Percentiles rank a stretch among this genome's conserved stretches.
phyloP scores from a whole-genome alignment of 2,888 invertebrate genomes.

The Tetragonisca angustula region DNA sequence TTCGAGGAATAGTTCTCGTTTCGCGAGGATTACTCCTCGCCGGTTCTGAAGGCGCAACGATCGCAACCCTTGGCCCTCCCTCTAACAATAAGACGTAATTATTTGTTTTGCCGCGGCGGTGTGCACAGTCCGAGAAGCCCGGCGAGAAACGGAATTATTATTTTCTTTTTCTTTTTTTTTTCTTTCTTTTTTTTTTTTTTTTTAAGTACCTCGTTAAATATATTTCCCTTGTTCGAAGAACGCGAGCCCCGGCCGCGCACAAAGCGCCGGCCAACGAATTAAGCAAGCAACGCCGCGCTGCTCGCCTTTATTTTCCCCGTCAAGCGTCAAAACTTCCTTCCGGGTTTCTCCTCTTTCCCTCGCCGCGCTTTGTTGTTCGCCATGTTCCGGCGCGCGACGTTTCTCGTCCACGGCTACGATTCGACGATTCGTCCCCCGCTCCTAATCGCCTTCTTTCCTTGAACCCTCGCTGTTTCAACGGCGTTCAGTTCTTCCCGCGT shows the following conservation, averaged over 20 bases:
- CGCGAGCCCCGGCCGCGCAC: slow-evolving; percentile 6
- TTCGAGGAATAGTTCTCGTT: no score
- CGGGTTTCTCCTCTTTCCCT: slow-evolving; percentile 12
- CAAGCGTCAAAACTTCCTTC: slow-evolving; percentile 40
- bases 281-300: slow-evolving; percentile 41
- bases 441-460: neutral
- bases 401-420: neutral
- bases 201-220: slow-evolving; percentile 66
- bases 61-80: slow-evolving; percentile 1
- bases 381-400: slow-evolving; percentile 7
- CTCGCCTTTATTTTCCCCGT: slow-evolving; percentile 53
- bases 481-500: neutral
- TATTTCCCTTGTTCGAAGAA: slow-evolving; percentile 50
- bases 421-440: neutral
- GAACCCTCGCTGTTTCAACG: no score
- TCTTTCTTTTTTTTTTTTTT: slow-evolving; percentile 24
- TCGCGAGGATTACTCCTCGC: neutral
- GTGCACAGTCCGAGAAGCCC: slow-evolving; percentile 19
- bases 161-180: slow-evolving; percentile 17
- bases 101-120: slow-evolving; percentile 44
- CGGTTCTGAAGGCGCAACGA: slow-evolving; percentile 17
- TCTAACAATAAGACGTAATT: slow-evolving; percentile 53
- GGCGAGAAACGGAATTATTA: slow-evolving; percentile 45
- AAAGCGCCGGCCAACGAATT: slow-evolving; percentile 38
- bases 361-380: slow-evolving; percentile 21